These are phyloP conservation scores for Cosmia pyralina DNA, from an alignment of 2,888 invertebrate species.

Conservation along the genomic window DNA sequence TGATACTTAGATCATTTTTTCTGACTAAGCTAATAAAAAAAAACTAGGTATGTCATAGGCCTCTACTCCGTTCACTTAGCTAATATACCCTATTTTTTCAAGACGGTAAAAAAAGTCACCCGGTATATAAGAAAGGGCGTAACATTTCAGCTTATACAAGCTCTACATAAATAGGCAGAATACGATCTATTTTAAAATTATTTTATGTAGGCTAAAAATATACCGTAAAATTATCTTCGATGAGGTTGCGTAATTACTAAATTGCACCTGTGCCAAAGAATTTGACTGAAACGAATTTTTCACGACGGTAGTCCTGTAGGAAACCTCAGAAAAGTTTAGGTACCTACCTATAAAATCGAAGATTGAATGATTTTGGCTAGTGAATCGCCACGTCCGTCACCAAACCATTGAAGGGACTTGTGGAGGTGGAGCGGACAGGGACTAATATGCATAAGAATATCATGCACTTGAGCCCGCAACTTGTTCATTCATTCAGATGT, in stretches of 20 bases:
- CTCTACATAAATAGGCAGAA: not conserved
- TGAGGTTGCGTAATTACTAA: not conserved
- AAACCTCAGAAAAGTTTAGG: not conserved
- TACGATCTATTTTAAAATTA: no score
- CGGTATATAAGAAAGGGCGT: no score
- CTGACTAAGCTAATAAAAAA: no score
- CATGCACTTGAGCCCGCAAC: slow-evolving; percentile 73
- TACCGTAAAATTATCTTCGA: not conserved
- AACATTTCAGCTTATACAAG: no score
- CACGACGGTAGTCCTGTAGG: not conserved
- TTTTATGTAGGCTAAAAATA: not conserved
- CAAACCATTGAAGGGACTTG: slow-evolving; percentile 47
- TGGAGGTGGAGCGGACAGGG: slow-evolving; percentile 44
- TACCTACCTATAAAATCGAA: not conserved
- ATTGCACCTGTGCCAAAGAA: slow-evolving; percentile 14
- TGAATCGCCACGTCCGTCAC: slow-evolving; percentile 23
- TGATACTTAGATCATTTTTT: no score
- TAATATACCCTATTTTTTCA: no score
- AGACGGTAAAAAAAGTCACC: no score
- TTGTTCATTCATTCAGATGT: slow-evolving; percentile 76
- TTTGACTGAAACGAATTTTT: not conserved
- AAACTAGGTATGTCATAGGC: no score
- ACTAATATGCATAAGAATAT: slow-evolving; percentile 71
- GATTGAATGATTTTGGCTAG: slow-evolving; percentile 53
- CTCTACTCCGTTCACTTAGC: no score